phyloP scores from a whole-genome alignment of 1,140 invertebrate genomes.

The Argopecten irradians region DNA sequence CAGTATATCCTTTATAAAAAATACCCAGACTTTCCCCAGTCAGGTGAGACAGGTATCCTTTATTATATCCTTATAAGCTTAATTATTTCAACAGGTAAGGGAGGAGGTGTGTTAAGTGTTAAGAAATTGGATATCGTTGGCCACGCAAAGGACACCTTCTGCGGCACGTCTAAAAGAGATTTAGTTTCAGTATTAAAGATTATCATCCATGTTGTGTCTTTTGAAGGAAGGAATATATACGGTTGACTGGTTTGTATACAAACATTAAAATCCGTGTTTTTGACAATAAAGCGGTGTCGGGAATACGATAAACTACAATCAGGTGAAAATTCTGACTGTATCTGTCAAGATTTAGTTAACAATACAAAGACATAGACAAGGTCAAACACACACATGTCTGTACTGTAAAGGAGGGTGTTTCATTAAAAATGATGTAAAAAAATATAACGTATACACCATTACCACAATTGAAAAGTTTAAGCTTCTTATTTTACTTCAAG shows the following conservation, averaged over 20 bases:
- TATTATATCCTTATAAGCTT: background rate
- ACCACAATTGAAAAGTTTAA: too few relatives aligned
- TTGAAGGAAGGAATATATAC: background rate
- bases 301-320: slow-evolving; percentile 5
- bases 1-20: background rate
- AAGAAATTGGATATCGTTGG: background rate
- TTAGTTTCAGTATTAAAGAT: slow-evolving; percentile 4
- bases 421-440: too few relatives aligned
- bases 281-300: background rate
- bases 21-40: background rate
- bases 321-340: background rate
- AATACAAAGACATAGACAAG: background rate
- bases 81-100: slow-evolving; percentile 4
- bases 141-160: background rate
- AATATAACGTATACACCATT: too few relatives aligned
- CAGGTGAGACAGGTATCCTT: background rate
- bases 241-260: background rate
- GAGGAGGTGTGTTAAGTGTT: background rate
- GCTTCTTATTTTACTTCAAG: too few relatives aligned
- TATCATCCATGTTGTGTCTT: background rate
- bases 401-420: background rate
- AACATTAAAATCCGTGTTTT: background rate
- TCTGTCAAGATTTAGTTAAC: background rate
- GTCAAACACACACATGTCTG: background rate
- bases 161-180: background rate